Evolutionary conservation across 2,113 vertebrate species (phyloP).

Genomic region (Naja naja): DNA sequence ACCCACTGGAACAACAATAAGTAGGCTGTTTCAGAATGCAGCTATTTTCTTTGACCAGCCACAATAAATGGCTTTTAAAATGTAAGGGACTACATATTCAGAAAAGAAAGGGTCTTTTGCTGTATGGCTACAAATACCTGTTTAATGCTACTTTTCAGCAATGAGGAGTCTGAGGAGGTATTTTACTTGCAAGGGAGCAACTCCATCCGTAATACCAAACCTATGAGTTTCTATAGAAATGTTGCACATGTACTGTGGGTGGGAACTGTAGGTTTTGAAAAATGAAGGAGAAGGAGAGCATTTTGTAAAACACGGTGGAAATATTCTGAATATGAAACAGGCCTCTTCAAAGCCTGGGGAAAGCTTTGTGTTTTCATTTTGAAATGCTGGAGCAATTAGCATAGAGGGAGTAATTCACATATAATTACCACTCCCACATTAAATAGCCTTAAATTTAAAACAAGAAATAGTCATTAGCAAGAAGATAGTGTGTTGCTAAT

Average conservation of each 20-base stretch:
- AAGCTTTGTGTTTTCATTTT: background rate
- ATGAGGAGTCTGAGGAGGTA: background rate
- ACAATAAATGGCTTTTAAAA: background rate
- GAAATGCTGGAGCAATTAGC: background rate
- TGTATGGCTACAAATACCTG: background rate
- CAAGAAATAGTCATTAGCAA: background rate
- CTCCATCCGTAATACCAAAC: rapidly evolving
- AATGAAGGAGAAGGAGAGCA: background rate
- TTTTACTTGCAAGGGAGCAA: background rate
- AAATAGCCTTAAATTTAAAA: background rate
- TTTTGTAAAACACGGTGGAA: background rate
- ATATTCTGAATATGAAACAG: background rate
- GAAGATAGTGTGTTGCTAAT: background rate
- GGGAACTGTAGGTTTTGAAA: background rate
- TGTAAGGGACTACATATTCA: background rate
- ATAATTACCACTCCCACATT: background rate
- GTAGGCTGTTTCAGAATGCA: background rate
- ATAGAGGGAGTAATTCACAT: background rate
- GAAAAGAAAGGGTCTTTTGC: background rate
- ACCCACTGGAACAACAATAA: background rate
- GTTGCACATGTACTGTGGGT: no score
- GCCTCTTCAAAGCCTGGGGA: background rate
- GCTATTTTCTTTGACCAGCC: background rate
- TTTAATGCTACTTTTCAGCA: rapidly evolving
- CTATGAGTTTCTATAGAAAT: background rate